Evolutionary conservation across 2,797 vertebrate species (phyloP).

Genomic region (Amphiprion clarkii): DNA sequence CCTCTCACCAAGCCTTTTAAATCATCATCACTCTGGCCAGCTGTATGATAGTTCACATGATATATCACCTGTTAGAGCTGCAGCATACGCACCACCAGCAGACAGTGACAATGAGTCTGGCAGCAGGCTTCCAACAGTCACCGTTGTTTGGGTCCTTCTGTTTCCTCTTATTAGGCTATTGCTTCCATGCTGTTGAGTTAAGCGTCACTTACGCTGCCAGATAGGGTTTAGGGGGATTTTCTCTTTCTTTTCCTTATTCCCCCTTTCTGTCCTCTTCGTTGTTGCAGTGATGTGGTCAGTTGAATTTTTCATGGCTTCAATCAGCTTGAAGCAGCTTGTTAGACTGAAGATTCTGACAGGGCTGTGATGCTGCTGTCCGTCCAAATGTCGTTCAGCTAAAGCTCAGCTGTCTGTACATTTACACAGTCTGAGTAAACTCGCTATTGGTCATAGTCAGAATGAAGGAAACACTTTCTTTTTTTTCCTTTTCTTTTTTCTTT

Average conservation of each 20-base stretch:
- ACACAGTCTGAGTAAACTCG: conserved; percentile 32
- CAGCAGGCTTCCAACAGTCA: conserved; percentile 43
- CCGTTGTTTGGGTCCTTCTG: conserved; percentile 50
- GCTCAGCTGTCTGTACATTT: conserved; percentile 60
- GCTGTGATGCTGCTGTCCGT: conserved; percentile 59
- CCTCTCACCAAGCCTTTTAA: conserved; percentile 82
- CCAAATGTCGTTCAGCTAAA: conserved; percentile 50
- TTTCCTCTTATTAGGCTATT: conserved; percentile 71
- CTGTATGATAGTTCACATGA: conserved; percentile 77
- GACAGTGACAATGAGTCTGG: conserved; percentile 73
- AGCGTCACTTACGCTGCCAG: conserved; percentile 67
- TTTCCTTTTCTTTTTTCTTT: neutral
- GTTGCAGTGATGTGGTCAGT: conserved; percentile 55
- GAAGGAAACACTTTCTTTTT: neutral
- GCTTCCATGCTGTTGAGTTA: conserved; percentile 62
- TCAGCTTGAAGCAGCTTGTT: conserved; percentile 70
- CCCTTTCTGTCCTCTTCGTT: conserved; percentile 53
- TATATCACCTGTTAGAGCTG: conserved; percentile 76
- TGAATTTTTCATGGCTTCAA: conserved; percentile 64
- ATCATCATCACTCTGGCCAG: conserved; percentile 81
- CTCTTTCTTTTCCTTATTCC: conserved; percentile 48
- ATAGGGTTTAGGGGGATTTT: conserved; percentile 41
- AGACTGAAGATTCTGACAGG: conserved; percentile 55
- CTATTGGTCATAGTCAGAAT: conserved; percentile 39
- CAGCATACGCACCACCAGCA: conserved; percentile 51